A percentile compares a stretch with the other conserved stretches of the same genome.
These are phyloP conservation scores for Aplocera efformata DNA, from an alignment of 2,888 invertebrate species.

Conservation along the genomic window DNA sequence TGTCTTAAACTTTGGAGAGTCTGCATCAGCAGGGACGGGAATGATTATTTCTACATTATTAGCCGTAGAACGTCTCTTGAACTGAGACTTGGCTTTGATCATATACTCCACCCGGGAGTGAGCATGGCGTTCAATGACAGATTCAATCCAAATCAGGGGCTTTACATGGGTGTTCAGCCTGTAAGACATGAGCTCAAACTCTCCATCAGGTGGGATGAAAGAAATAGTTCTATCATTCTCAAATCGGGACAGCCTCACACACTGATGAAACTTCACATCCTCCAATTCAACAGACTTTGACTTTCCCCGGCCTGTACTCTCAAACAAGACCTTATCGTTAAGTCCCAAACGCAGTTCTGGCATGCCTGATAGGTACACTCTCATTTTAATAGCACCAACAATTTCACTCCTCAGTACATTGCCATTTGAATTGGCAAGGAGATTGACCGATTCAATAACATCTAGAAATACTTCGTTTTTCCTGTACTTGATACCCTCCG, in stretches of 20 bases:
- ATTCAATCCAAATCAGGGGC: slow-evolving; percentile 99
- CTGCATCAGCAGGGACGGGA: slow-evolving; percentile 97
- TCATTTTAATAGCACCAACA: slow-evolving; percentile 99
- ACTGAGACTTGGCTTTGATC: slow-evolving; percentile 99
- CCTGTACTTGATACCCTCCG: slow-evolving; percentile 98
- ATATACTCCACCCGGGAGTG: slow-evolving; percentile 99
- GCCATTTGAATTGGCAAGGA: slow-evolving; percentile 97
- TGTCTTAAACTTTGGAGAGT: slow-evolving; percentile 98
- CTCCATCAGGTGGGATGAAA: slow-evolving; percentile 99
- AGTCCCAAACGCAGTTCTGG: slow-evolving; percentile 97
- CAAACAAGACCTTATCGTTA: slow-evolving; percentile 98
- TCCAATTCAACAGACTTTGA: slow-evolving; percentile 99
- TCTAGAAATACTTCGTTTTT: slow-evolving; percentile 99
- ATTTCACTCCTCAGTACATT: slow-evolving; percentile 98
- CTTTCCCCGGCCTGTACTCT: slow-evolving; percentile 97
- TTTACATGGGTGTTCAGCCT: slow-evolving; percentile 98
- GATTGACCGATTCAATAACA: slow-evolving; percentile 98
- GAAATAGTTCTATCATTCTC: slow-evolving; percentile 99
- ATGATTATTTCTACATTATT: slow-evolving; percentile 99
- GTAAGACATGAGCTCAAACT: slow-evolving; percentile 99
- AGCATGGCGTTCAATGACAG: slow-evolving; percentile 97
- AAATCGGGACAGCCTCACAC: slow-evolving; percentile 96
- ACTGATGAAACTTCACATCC: slow-evolving; percentile 99
- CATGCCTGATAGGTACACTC: slow-evolving; percentile 99
- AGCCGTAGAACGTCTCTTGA: slow-evolving; percentile 97